phyloP scores from a whole-genome alignment of 2,797 vertebrate species.

The Steatocranus sp. region DNA sequence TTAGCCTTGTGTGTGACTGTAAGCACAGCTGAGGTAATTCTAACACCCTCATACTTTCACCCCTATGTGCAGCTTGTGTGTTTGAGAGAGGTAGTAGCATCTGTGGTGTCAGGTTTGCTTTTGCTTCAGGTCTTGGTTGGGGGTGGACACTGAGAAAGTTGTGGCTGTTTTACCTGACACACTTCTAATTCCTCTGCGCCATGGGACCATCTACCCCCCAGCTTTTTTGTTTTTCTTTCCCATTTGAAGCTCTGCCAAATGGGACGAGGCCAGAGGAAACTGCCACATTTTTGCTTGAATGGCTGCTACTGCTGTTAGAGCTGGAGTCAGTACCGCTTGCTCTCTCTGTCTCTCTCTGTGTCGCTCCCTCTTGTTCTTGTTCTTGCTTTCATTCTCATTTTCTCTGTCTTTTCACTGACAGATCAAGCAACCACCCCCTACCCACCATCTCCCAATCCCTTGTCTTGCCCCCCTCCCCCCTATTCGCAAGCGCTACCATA shows the following conservation, averaged over 20 bases:
- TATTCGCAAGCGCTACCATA: background rate
- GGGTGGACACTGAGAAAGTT: slow-evolving; percentile 42
- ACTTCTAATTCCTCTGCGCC: slow-evolving; percentile 41
- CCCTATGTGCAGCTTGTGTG: background rate
- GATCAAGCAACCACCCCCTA: slow-evolving; percentile 20
- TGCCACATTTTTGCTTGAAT: slow-evolving; percentile 7
- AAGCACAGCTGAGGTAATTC: slow-evolving; percentile 30
- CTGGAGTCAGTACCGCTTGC: background rate
- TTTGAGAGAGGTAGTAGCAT: background rate
- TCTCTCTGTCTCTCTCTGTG: background rate
- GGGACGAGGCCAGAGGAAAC: slow-evolving; percentile 28
- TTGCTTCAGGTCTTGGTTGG: slow-evolving; percentile 41
- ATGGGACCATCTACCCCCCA: slow-evolving; percentile 14
- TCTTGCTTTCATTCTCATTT: slow-evolving; percentile 50
- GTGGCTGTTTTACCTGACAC: slow-evolving; percentile 57
- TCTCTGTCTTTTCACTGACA: slow-evolving; percentile 42
- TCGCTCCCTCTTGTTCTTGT: slow-evolving; percentile 6
- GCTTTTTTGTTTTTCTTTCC: slow-evolving; percentile 33
- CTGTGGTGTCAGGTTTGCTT: slow-evolving; percentile 54
- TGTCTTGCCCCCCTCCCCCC: slow-evolving; percentile 11
- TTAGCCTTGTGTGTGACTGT: slow-evolving; percentile 10
- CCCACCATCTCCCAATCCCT: background rate
- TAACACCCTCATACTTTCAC: slow-evolving; percentile 15
- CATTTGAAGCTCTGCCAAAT: slow-evolving; percentile 59
- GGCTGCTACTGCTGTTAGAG: slow-evolving; percentile 1